Base-by-base conservation (phyloP, 2,888 invertebrate genomes). In the Eristalinus sepulchralis region DNA sequence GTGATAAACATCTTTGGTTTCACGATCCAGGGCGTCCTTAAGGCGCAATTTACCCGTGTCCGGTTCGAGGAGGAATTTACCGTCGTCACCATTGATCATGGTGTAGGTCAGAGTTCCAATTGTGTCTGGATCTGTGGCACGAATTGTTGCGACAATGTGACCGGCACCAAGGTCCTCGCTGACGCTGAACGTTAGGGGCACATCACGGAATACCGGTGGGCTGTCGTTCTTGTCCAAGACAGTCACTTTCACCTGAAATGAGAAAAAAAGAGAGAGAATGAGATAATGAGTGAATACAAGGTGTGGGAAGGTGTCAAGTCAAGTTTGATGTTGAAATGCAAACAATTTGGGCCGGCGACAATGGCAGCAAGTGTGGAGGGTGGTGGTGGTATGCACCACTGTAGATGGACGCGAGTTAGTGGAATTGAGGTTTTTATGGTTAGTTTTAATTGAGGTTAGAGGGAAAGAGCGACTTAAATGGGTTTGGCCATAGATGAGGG, bases 181-280 rank as follows among this genome's bases (percentile, higher is more conserved):
- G 0, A 97, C 96, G 76, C 95, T 94, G 91, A 95, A 96, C 67
- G 94, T 94, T 89, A 96, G 93, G 17, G 96, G 96, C 39, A 95
- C 95, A 88, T 96, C 95, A 89, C 95, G 95, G 94, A 97, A 97
- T 73, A 95, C 95, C 3, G 98, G 98, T n/a, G 98, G 97, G 90
- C 97, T 97, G 94, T 98, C 98, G 92, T 98, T 98, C 93, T 96
- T 96, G 93, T 98, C 98, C 91, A 97, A 92, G 71, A 98, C 96
- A 78, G 95, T 95, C 89, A 98, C 95, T 92, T 95, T 95, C 89
- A 98, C 96, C 98, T 98, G 95, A 27, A 95, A 95, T 89, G 89
- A 39, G 60, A 60, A 13, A 78, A 24, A 62, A 11, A 20, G 39
- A 24, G 11, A 55, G 55, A 27, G 34, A 31, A 47, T 24, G 17